These are phyloP conservation scores for Struthio camelus DNA, from an alignment of 2,113 vertebrate genomes.

Conservation along the genomic window DNA sequence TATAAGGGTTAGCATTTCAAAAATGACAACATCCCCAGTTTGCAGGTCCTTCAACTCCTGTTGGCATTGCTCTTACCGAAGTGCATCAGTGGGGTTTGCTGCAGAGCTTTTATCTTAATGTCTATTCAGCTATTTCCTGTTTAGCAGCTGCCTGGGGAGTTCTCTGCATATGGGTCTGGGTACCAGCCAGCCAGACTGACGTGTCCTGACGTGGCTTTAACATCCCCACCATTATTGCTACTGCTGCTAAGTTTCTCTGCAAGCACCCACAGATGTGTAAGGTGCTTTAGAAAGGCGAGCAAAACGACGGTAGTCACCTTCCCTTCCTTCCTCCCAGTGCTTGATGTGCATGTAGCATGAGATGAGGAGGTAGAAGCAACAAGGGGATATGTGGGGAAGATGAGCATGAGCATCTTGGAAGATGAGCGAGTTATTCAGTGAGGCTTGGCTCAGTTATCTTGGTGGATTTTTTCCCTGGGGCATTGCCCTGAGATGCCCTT, in stretches of 20 bases:
- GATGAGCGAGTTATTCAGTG: too few relatives aligned
- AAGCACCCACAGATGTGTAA: neutral
- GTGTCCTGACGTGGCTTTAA: neutral
- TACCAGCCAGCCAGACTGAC: neutral
- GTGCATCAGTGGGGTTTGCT: neutral
- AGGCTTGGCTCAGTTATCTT: neutral
- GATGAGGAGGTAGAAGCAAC: neutral
- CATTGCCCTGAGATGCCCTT: neutral
- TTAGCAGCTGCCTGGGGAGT: neutral
- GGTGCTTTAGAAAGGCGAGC: neutral
- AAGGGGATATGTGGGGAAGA: neutral
- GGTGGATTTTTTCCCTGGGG: rapidly evolving
- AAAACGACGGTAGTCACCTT: neutral
- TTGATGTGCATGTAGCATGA: neutral
- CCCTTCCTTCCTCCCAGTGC: neutral
- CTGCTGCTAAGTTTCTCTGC: neutral
- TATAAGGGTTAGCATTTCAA: neutral
- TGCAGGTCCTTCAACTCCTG: neutral
- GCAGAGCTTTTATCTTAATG: neutral
- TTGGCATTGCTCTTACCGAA: neutral
- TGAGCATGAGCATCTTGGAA: neutral
- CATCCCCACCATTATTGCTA: neutral
- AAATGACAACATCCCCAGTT: neutral
- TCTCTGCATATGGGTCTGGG: neutral
- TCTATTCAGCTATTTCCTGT: neutral